Conservation (phyloP, 2,888 invertebrate species). For the Elegia similella region DNA sequence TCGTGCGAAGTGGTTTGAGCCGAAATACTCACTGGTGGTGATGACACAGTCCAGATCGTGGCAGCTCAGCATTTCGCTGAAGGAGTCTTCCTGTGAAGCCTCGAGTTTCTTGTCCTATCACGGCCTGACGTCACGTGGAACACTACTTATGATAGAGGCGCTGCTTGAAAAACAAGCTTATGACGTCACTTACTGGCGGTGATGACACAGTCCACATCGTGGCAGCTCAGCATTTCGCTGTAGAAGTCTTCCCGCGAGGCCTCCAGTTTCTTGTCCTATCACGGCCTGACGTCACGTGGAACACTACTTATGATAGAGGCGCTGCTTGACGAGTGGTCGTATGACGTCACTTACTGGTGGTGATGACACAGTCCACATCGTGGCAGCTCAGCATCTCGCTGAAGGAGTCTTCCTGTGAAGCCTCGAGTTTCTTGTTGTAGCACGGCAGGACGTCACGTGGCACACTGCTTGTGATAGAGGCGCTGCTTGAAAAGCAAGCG, state of each 20-base stretch:
- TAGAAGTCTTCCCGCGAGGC: conserved; percentile 97
- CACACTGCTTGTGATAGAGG: conserved; percentile 87
- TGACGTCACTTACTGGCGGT: conserved; percentile 95
- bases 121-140: conserved; percentile 99
- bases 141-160: conserved; percentile 80
- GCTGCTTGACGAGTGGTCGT: too few relatives aligned
- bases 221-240: conserved; percentile 84
- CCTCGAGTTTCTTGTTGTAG: conserved; percentile 99
- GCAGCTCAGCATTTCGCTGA: conserved; percentile 85
- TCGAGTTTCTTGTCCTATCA: conserved; percentile 99
- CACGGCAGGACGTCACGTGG: conserved; percentile 98
- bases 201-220: conserved; percentile 98
- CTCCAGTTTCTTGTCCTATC: conserved; percentile 99
- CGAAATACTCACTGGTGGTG: conserved; percentile 93
- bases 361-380: conserved; percentile 99
- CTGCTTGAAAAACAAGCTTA: conserved; percentile 93
- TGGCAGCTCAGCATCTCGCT: conserved; percentile 86
- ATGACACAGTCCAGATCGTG: conserved; percentile 99
- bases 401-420: conserved; percentile 95
- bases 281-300: conserved; percentile 98
- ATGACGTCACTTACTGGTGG: conserved; percentile 88
- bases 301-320: conserved; percentile 83
- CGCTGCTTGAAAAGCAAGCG: too few relatives aligned
- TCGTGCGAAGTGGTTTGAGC: too few relatives aligned
- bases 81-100: conserved; percentile 96